phyloP scores from a whole-genome alignment of 2,113 vertebrate genomes.

The Ciconia boyciana region DNA sequence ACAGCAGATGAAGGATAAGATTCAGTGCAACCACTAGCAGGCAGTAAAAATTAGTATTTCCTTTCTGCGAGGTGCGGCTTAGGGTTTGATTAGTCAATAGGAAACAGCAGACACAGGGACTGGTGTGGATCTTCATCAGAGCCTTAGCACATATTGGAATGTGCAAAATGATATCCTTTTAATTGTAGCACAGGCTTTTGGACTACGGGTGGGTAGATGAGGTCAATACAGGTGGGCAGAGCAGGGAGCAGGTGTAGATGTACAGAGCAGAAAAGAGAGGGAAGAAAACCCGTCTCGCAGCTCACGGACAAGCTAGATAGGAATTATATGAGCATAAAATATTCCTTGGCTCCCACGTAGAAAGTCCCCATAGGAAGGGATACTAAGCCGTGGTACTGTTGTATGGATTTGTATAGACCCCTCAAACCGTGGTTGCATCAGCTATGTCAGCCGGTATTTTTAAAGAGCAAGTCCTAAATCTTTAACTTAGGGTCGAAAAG shows the following conservation, averaged over 20 bases:
- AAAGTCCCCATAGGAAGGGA: fast-evolving
- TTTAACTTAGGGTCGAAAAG: neutral
- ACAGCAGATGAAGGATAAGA: neutral
- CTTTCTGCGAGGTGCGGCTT: neutral
- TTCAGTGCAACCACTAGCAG: slow-evolving; percentile 51
- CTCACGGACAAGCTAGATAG: neutral
- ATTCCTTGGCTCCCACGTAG: neutral
- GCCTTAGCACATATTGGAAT: neutral
- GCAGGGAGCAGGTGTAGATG: neutral
- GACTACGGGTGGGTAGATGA: neutral
- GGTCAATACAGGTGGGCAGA: neutral
- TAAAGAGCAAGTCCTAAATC: neutral
- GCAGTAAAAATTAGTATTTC: slow-evolving; percentile 46
- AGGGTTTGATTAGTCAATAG: neutral
- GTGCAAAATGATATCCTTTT: neutral
- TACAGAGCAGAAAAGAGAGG: neutral
- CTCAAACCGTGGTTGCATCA: neutral
- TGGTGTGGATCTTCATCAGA: neutral
- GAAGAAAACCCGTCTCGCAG: neutral
- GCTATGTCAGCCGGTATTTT: neutral
- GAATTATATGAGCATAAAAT: neutral
- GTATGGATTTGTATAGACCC: neutral
- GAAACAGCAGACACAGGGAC: neutral
- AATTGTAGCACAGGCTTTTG: neutral
- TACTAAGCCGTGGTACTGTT: neutral